Evolutionary conservation across 2,888 invertebrate species (phyloP), one percentile per base, ranked within the genome.

Genomic region (Drosophila pegasa): DNA sequence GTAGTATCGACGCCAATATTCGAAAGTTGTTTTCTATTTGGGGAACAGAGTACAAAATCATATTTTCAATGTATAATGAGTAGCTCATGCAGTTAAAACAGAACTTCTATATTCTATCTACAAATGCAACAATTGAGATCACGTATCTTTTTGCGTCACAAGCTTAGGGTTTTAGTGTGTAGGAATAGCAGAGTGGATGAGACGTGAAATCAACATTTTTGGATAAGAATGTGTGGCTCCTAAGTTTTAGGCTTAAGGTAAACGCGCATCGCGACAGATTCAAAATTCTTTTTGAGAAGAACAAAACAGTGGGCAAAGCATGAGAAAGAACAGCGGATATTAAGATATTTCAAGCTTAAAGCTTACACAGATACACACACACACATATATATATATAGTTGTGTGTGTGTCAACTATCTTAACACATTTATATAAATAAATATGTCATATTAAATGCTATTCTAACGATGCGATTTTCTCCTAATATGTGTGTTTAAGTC

Each of bases 261-360:
- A 68, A 59, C 50, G 50, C 48, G 35, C 22, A 25, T 29, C 43
- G 12, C 37, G 60, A 78, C 38, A 55, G 47, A 74, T 71, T 78
- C 71, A 55, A 80, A 78, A 81, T 84, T 87, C 72, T 84, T 87
- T 84, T 78, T 68, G 71, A 76, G n/a, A 80, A 86, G 80, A 88
- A 69, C 56, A 67, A 78, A 78, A 73, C 3, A 5, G 5, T 75
- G 66, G 63, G 63, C 75, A 78, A 58, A 75, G 71, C 66, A 75
- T 33, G 63, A 40, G 60, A 48, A 12, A 38, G 27, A 51, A 66
- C 45, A 72, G 71, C 78, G 58, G 61, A 61, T 82, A 86, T 86
- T 82, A 83, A 83, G 81, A 82, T 82, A n/a, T 87, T 82, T 79
- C 64, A 82, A 87, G 81, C 88, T 82, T 60, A 70, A 87, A 82